Evolutionary conservation across 2,888 invertebrate genomes (phyloP).

Genomic region (Ennomos quercinarius): DNA sequence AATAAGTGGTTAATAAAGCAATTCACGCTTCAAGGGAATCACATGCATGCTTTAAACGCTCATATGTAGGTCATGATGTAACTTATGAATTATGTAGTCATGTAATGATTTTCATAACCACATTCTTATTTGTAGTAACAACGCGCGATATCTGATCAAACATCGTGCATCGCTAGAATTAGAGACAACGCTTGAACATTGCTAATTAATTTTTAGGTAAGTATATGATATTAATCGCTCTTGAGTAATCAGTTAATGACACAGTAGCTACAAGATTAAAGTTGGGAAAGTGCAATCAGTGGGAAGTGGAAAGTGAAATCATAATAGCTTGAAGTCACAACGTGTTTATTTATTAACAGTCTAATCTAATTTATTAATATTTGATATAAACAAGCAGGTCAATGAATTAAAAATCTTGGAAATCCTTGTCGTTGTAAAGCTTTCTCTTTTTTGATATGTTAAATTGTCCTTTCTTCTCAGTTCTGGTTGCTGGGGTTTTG

Average conservation of each 20-base stretch:
- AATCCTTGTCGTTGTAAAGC: conserved; percentile 74
- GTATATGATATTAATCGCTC: too few relatives aligned
- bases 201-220: conserved; percentile 11
- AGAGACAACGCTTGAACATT: conserved; percentile 26
- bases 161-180: conserved; percentile 42
- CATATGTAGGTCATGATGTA: conserved; percentile 72
- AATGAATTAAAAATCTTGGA: conserved; percentile 63
- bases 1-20: conserved; percentile 50
- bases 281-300: conserved; percentile 8
- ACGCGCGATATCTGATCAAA: conserved; percentile 54
- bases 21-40: conserved; percentile 66
- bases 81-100: conserved; percentile 62
- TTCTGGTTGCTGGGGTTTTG: conserved; percentile 49
- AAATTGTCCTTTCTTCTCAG: conserved; percentile 71
- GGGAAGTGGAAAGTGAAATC: too few relatives aligned
- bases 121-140: conserved; percentile 61
- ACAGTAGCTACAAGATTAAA: neutral
- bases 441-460: conserved; percentile 77
- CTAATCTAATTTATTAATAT: too few relatives aligned
- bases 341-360: conserved; percentile 2
- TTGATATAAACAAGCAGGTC: neutral
- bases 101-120: conserved; percentile 70
- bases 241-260: too few relatives aligned
- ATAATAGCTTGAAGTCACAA: conserved; percentile 2
- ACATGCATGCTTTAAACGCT: conserved; percentile 53